Conservation (phyloP, 2,797 vertebrate species). For the Schizopygopsis malacanthus region DNA sequence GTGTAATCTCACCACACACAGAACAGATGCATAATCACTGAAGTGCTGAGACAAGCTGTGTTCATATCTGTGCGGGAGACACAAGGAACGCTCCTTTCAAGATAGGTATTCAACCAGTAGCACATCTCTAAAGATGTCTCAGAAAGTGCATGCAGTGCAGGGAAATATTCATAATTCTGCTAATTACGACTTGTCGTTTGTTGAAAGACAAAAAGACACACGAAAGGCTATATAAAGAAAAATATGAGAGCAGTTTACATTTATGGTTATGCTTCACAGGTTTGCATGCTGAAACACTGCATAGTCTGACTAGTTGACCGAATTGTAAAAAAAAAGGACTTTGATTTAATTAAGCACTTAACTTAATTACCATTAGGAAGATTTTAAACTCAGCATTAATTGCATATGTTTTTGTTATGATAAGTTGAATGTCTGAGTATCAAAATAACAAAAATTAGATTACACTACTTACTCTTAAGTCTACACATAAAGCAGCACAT, state of each 20-base stretch:
- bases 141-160: not conserved
- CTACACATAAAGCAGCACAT: not conserved
- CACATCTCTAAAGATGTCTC: not conserved
- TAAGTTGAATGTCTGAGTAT: not conserved
- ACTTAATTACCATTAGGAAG: not conserved
- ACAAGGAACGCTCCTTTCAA: constrained; percentile 16
- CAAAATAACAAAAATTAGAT: not conserved
- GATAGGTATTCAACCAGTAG: constrained; percentile 16
- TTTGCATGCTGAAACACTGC: not conserved
- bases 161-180: constrained; percentile 9
- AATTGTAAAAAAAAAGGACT: not conserved
- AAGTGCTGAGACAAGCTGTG: constrained; percentile 48
- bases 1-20: constrained; percentile 42
- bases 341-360: not conserved
- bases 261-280: not conserved
- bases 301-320: not conserved
- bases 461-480: not conserved
- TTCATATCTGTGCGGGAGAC: constrained; percentile 1
- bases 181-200: not conserved
- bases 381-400: not conserved
- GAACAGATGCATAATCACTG: constrained; percentile 49
- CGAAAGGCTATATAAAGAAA: not conserved
- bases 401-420: not conserved
- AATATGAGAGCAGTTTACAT: not conserved
- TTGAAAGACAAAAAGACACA: not conserved